Conservation (phyloP, 2,113 vertebrate genomes). For the Bambusicola thoracicus region DNA sequence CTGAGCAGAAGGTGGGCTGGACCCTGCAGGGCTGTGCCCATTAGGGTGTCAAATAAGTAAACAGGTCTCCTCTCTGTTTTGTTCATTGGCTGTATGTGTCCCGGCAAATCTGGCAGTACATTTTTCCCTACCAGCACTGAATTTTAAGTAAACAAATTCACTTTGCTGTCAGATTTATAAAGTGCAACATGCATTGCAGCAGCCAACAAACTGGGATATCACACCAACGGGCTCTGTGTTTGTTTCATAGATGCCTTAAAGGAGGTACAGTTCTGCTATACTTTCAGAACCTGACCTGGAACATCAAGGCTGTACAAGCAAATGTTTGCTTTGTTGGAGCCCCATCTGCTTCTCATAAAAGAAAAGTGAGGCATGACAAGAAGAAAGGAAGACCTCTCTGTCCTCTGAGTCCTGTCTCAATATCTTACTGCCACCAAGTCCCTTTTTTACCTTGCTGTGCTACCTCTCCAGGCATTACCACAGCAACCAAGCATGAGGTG, state of each 20-base stretch:
- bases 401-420: not conserved
- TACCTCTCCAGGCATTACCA: accelerated
- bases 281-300: slow-evolving; percentile 70
- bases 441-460: not conserved
- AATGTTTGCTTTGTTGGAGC: slow-evolving; percentile 66
- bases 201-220: slow-evolving; percentile 75
- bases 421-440: not conserved
- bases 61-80: not conserved
- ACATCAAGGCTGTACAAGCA: slow-evolving; percentile 81
- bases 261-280: slow-evolving; percentile 7
- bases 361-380: not conserved
- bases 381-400: not conserved
- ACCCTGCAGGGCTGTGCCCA: not conserved
- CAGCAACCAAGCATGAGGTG: not conserved
- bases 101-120: not conserved
- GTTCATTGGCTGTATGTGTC: not conserved
- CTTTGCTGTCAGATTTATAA: slow-evolving; percentile 58
- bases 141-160: not conserved
- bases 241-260: slow-evolving; percentile 73
- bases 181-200: slow-evolving; percentile 80
- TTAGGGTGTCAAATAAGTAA: not conserved
- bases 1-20: not conserved
- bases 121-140: not conserved
- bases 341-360: not conserved
- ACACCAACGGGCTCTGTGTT: slow-evolving; percentile 75